Conservation (phyloP, 2,113 vertebrate species). For the Notothenia coriiceps region DNA sequence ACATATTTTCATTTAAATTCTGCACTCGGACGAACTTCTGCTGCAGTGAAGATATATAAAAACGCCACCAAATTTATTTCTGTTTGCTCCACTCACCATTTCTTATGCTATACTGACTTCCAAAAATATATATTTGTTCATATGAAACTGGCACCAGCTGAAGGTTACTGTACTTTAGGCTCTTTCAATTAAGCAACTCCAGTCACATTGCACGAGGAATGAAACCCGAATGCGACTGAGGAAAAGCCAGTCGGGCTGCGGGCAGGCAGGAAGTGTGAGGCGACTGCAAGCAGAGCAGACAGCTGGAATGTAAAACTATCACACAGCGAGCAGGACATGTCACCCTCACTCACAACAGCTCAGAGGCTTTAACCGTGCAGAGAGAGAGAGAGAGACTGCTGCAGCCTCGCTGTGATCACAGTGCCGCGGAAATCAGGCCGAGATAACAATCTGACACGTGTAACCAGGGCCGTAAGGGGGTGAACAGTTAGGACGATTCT, state of each 20-base stretch:
- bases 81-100: constrained; percentile 20
- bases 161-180: constrained; percentile 1
- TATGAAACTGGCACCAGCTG: background rate
- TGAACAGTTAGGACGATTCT: too few relatives aligned
- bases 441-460: background rate
- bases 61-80: background rate
- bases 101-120: constrained; percentile 15
- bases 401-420: background rate
- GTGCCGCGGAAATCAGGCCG: background rate
- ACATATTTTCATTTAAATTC: constrained; percentile 15
- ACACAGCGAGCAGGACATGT: constrained; percentile 43
- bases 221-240: background rate
- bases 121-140: too few relatives aligned
- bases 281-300: constrained; percentile 57
- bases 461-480: background rate
- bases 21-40: background rate
- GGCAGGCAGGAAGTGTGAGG: constrained; percentile 53
- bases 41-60: constrained; percentile 34
- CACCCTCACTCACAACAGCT: constrained; percentile 41
- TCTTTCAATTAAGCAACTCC: background rate
- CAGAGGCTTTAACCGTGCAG: background rate
- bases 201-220: background rate
- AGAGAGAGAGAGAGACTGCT: background rate
- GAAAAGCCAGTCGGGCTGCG: constrained; percentile 18
- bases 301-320: constrained; percentile 59